Evolutionary conservation across 2,888 invertebrate species (phyloP), one percentile per base, ranked within the genome.

Genomic region (Sinodicranocentrus sp.): DNA sequence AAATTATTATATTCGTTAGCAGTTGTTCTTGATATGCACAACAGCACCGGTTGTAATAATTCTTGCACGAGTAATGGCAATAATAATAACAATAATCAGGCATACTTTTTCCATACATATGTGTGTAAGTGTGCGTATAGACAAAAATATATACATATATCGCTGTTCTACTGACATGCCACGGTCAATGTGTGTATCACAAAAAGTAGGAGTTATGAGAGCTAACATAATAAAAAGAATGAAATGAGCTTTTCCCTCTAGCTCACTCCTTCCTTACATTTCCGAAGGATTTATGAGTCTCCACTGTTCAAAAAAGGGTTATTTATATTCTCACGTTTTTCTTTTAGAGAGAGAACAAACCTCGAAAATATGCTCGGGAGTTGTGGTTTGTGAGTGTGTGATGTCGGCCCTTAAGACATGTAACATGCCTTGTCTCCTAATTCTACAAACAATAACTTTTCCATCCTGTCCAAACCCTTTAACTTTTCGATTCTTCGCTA

Each of bases 271-370:
- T 71, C 23, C 25, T 52, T 68, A 52, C 15, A 68, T 65, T 84
- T 84, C 59, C 43, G 82, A 84, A 68, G 82, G 84, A 84, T 84
- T 84, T 84, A 84, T 84, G 84, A 82, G 80, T 84, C 82, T 84
- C 67, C 79, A 63, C 65, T 72, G 76, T 54, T 80, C 76, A 76
- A 76, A 84, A 76, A 84, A 77, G 82, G 80, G 80, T 82, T 82
- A 84, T 84, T 84, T 84, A 84, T 84, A 84, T 82, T 80, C 84
- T 84, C 84, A 84, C 84, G 84, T 84, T 84, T 84, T 70, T 25
- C 54, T 5, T 65, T 52, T 19, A 15, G 43, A 76, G 54, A n/a
- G 52, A 71, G 25, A 67, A 67, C 57, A 57, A 21, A 57, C 3
- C 2, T 2, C 19, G 57, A 57, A 57, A 23, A 19, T 21, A 15